Conservation (phyloP, 92 coral and sea anemone genomes). For the Metridium senile region DNA sequence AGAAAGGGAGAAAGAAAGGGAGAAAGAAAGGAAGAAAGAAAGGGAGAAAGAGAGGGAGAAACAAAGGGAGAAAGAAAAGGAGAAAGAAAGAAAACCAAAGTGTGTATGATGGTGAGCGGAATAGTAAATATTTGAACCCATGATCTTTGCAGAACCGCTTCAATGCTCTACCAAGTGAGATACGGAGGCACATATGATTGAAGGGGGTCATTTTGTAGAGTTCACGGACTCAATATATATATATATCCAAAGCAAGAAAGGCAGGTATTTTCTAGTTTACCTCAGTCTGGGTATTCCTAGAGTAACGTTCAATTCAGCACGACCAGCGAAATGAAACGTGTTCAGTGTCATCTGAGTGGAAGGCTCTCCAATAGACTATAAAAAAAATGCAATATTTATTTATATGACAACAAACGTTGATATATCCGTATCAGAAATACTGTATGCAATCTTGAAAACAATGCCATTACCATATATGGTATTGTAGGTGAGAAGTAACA, state of each 20-base stretch:
- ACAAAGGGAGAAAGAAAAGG: background rate
- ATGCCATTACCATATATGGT: no score
- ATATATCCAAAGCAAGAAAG: background rate
- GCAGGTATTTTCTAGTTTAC: conserved; percentile 27
- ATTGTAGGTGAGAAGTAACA: no score
- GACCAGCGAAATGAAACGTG: conserved; percentile 99
- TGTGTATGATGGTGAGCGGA: background rate
- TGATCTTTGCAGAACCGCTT: no score
- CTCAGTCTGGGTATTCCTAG: conserved; percentile 96
- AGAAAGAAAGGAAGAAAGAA: background rate
- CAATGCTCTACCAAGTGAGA: no score
- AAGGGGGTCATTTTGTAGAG: no score
- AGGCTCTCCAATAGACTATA: conserved; percentile 95
- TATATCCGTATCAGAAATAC: no score
- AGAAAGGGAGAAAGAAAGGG: background rate
- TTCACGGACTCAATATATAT: no score
- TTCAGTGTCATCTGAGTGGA: conserved; percentile 98
- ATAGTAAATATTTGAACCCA: no score
- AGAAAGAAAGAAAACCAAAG: background rate
- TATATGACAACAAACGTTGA: background rate
- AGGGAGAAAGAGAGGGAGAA: background rate
- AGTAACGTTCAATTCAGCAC: conserved; percentile 98
- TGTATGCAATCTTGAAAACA: no score
- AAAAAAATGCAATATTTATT: background rate
- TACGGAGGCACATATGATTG: no score